phyloP scores from a whole-genome alignment of 2,797 vertebrate species.

The Chanos chanos region DNA sequence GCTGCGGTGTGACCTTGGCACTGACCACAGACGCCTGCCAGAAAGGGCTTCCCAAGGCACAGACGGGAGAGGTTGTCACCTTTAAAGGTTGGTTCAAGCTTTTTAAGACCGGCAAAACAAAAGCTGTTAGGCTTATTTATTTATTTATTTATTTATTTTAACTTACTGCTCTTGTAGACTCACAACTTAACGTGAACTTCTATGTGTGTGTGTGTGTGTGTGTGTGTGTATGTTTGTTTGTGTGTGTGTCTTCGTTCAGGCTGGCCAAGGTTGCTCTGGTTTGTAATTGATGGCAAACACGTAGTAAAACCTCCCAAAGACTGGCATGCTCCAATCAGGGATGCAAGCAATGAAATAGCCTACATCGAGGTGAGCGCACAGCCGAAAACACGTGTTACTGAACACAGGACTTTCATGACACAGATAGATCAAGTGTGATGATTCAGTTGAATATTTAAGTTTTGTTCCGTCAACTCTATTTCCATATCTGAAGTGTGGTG shows the following conservation, averaged over 20 bases:
- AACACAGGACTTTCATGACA: too few species aligned
- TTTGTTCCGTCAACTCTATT: too few species aligned
- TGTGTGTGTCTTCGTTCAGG: conserved; percentile 65
- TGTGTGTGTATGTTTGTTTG: conserved; percentile 13
- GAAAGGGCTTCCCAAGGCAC: conserved; percentile 94
- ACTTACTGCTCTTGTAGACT: too few species aligned
- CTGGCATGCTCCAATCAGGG: conserved; percentile 81
- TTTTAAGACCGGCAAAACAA: too few species aligned
- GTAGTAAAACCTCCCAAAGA: conserved; percentile 92
- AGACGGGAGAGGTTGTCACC: conserved; percentile 88
- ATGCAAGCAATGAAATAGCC: conserved; percentile 79
- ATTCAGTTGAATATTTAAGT: too few species aligned
- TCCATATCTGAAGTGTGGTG: too few species aligned
- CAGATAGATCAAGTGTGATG: too few species aligned
- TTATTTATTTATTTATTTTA: too few species aligned
- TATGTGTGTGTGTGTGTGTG: conserved; percentile 23
- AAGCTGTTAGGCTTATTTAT: too few species aligned
- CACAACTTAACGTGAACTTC: too few species aligned
- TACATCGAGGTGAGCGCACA: conserved; percentile 84
- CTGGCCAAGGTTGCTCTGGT: conserved; percentile 92
- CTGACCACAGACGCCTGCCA: conserved; percentile 95
- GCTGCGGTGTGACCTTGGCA: conserved; percentile 88
- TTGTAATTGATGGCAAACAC: conserved; percentile 94
- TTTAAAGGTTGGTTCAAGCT: conserved; percentile 84
- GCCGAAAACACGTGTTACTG: too few species aligned